phyloP scores from a whole-genome alignment of 2,113 vertebrate genomes.

The Tylochromis polylepis region DNA sequence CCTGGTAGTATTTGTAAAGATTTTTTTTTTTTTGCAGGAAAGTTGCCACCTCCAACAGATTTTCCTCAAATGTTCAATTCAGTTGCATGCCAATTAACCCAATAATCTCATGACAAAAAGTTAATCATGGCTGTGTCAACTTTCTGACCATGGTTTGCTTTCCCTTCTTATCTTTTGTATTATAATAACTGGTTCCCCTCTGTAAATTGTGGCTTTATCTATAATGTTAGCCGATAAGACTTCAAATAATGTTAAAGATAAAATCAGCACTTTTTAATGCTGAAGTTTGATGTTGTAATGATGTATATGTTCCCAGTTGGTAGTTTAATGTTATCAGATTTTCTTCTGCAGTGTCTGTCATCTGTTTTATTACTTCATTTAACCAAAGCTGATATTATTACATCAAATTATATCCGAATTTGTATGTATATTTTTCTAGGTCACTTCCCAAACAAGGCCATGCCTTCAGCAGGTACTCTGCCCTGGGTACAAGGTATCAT shows the following conservation, averaged over 20 bases:
- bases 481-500: constrained; percentile 98
- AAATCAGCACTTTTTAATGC: neutral
- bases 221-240: neutral
- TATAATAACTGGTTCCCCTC: neutral
- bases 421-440: constrained; percentile 68
- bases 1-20: neutral
- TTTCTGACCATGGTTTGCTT: neutral
- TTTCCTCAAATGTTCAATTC: neutral
- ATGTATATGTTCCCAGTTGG: neutral
- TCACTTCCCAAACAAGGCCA: constrained; percentile 98
- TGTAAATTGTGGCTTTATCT: neutral
- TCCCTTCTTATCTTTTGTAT: neutral
- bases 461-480: constrained; percentile 95
- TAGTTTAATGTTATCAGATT: neutral
- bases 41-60: neutral
- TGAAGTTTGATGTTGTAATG: neutral
- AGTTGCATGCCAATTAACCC: neutral
- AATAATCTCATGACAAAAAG: neutral
- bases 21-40: neutral
- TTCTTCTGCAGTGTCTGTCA: neutral
- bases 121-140: neutral
- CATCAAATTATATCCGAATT: neutral
- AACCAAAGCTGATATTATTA: neutral
- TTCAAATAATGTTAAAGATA: constrained; percentile 5
- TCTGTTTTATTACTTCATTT: neutral